Evolutionary conservation across 2,113 vertebrate genomes (phyloP).

Genomic region (Lepus americanus): DNA sequence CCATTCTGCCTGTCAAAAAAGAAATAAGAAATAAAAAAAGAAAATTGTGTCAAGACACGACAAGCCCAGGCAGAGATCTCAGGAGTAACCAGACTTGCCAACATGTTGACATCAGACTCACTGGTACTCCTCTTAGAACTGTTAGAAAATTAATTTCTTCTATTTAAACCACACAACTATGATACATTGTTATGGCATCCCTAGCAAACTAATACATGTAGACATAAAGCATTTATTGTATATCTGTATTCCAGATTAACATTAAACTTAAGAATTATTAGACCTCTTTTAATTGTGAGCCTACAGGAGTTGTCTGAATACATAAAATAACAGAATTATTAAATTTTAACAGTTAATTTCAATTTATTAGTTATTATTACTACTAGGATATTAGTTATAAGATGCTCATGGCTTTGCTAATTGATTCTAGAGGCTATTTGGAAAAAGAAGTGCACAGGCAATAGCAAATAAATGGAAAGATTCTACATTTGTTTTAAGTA

Average conservation of each 20-base stretch:
- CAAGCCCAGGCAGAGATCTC: neutral
- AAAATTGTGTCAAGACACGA: neutral
- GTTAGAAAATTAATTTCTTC: neutral
- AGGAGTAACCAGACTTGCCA: neutral
- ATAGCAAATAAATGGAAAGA: neutral
- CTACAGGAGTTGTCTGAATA: neutral
- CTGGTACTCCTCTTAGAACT: neutral
- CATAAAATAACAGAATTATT: neutral
- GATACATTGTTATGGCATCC: neutral
- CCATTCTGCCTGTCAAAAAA: too few species aligned
- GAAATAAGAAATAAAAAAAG: too few species aligned
- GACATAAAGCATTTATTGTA: neutral
- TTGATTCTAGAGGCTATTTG: constrained; percentile 13
- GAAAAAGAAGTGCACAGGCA: neutral
- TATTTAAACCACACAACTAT: neutral
- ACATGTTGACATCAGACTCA: neutral
- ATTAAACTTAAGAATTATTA: constrained; percentile 22
- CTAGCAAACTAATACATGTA: neutral
- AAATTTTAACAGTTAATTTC: neutral
- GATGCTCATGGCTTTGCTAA: neutral
- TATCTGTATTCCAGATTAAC: neutral
- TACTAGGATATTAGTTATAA: neutral
- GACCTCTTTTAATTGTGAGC: neutral
- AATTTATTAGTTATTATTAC: constrained; percentile 29
- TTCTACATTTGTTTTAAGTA: neutral